A percentile compares a stretch with the other conserved stretches of the same genome.
Evolutionary conservation across 2,797 vertebrate species (phyloP).

Genomic region (Anomalospiza imberbis): DNA sequence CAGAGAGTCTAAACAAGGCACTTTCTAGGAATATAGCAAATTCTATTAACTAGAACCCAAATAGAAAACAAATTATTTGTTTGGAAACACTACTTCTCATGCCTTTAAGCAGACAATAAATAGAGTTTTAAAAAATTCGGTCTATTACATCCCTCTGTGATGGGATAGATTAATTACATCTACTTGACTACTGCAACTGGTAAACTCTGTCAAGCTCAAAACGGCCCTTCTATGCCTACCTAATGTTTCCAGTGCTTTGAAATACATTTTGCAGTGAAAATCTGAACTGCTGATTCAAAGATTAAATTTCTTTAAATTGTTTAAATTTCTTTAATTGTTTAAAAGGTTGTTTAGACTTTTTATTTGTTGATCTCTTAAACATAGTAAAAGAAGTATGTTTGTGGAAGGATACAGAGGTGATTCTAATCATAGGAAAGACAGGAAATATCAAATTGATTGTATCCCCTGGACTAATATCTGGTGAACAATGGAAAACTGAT

Average conservation of each 20-base stretch:
- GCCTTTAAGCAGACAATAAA: not conserved
- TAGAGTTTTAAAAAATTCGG: not conserved
- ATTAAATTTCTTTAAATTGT: not conserved
- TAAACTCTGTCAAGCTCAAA: not conserved
- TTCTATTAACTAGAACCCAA: not conserved
- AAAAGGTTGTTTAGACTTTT: not conserved
- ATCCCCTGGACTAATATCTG: not conserved
- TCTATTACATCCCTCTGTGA: not conserved
- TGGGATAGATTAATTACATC: not conserved
- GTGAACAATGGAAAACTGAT: slow-evolving; percentile 16
- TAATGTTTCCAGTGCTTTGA: not conserved
- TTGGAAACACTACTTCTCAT: not conserved
- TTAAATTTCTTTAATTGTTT: too few species aligned
- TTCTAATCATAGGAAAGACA: not conserved
- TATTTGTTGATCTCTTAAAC: not conserved
- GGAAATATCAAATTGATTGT: slow-evolving; percentile 16
- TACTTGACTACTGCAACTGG: not conserved
- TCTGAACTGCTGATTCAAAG: not conserved
- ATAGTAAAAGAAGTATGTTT: not conserved
- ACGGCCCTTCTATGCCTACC: not conserved
- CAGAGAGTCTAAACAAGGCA: not conserved
- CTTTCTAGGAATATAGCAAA: not conserved
- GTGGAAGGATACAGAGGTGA: not conserved
- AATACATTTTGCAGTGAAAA: not conserved
- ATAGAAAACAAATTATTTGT: not conserved